Evolutionary conservation across 2,888 invertebrate species (phyloP), one percentile per base, ranked within the genome.

Genomic region (Pachycephus smyrnensis): DNA sequence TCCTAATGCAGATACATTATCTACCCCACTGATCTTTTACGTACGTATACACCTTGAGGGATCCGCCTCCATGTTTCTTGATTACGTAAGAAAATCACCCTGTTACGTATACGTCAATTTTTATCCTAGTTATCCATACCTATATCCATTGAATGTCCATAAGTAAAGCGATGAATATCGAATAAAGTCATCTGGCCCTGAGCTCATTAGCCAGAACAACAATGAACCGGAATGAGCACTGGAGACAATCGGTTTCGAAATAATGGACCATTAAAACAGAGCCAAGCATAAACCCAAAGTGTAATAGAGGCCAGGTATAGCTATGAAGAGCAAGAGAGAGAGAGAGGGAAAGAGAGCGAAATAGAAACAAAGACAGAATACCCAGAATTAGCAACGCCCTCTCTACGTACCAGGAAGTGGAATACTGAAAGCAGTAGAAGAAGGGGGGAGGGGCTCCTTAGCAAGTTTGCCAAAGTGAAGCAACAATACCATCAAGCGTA

Each of bases 201-300:
- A 55, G 40, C 23, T 55, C 40, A 55, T 55, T 55, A 23, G 2
- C 23, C 40, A 6, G 40, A 55, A n/a, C 30, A 32, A 35, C 74
- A 73, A 73, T 35, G 74, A 33, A 12, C 71, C 31, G 74, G 36
- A 30, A 35, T 30, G 74, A 73, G 15, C 6, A 55, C 40, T 36
- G 36, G 74, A 73, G 74, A 73, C 74, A 73, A 73, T 73, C 74
- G 74, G 74, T 32, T 73, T 73, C 74, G 36, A 73, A 36, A 35
- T 73, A 33, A 73, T 33, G 36, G 74, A 4, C 36, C 74, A 73
- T 73, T 35, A 73, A 35, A 55, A 23, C 23, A 55, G 40, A 55
- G 15, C 40, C 40, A 23, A 55, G 23, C 40, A 55, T 55, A 55
- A 55, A 55, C 40, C 40, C 23, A 55, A 55, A 23, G 23, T 6